Percentiles rank a stretch among this genome's conserved stretches.
These are phyloP conservation scores for Oasisia sp. DNA, from an alignment of 2,888 invertebrate species.

Conservation along the genomic window DNA sequence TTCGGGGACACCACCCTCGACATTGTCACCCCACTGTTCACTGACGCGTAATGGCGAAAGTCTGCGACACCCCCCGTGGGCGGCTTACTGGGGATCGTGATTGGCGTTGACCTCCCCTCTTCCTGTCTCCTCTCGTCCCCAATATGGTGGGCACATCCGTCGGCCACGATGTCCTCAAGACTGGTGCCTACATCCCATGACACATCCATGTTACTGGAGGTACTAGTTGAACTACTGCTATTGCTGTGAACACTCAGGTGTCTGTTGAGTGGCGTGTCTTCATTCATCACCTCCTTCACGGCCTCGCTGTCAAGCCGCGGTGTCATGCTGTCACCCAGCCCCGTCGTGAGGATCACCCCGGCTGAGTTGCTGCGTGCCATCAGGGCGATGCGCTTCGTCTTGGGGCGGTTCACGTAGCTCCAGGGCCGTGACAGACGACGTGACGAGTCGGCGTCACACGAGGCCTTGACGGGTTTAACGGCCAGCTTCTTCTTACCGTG, in stretches of 20 bases:
- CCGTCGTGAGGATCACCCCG: not conserved
- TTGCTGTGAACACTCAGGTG: not conserved
- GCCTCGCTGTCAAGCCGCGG: not conserved
- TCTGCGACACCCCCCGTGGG: not conserved
- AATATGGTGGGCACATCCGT: not conserved
- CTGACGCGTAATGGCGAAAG: not conserved
- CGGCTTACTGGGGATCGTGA: not conserved
- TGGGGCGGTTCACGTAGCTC: not conserved
- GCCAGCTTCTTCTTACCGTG: not conserved
- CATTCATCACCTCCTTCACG: not conserved
- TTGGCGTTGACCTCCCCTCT: not conserved
- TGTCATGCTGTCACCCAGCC: not conserved
- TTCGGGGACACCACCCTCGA: not conserved
- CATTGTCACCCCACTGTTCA: not conserved
- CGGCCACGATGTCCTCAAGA: not conserved
- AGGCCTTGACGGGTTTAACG: not conserved
- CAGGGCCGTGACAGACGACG: not conserved
- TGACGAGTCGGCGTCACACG: not conserved
- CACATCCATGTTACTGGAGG: not conserved
- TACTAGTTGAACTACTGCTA: not conserved
- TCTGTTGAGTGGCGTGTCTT: not conserved
- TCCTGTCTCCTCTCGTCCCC: not conserved
- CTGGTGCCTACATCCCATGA: not conserved
- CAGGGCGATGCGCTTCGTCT: not conserved
- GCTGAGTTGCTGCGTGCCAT: not conserved